phyloP scores from a whole-genome alignment of 2,113 vertebrate species.

The Apodemus sylvaticus region DNA sequence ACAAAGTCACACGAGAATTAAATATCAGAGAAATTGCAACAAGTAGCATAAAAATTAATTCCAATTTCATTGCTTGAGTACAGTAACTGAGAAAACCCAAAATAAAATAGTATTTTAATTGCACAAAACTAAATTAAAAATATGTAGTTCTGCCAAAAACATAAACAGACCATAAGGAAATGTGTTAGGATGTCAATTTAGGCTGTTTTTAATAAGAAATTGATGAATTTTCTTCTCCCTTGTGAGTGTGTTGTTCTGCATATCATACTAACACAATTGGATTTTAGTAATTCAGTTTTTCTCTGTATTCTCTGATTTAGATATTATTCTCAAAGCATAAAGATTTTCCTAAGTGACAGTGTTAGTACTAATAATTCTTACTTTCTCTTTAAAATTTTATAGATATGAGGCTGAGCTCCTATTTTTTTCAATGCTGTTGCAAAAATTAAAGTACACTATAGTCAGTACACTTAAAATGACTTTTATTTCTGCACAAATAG shows the following conservation, averaged over 20 bases:
- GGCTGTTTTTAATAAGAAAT: not conserved
- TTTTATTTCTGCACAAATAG: not conserved
- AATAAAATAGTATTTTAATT: slow-evolving; percentile 23
- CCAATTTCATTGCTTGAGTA: not conserved
- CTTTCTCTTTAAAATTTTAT: not conserved
- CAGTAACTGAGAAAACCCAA: not conserved
- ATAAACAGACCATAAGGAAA: slow-evolving; percentile 8
- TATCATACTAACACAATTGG: not conserved
- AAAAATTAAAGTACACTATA: not conserved
- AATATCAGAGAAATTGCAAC: not conserved
- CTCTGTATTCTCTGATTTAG: not conserved
- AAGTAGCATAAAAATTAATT: slow-evolving; percentile 14
- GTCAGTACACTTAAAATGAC: not conserved
- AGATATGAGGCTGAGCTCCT: not conserved
- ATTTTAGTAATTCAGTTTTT: not conserved
- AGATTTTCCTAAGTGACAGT: not conserved
- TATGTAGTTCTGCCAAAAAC: not conserved
- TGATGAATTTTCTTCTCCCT: not conserved
- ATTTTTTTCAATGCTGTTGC: not conserved
- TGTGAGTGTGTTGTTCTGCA: not conserved
- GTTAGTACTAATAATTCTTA: not conserved
- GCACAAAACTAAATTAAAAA: slow-evolving; percentile 1
- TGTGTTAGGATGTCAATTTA: slow-evolving; percentile 34
- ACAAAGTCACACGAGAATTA: not conserved
- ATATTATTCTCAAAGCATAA: not conserved